Evolutionary conservation across 2,797 vertebrate species (phyloP).

Genomic region (Melanotaenia trifasciata): DNA sequence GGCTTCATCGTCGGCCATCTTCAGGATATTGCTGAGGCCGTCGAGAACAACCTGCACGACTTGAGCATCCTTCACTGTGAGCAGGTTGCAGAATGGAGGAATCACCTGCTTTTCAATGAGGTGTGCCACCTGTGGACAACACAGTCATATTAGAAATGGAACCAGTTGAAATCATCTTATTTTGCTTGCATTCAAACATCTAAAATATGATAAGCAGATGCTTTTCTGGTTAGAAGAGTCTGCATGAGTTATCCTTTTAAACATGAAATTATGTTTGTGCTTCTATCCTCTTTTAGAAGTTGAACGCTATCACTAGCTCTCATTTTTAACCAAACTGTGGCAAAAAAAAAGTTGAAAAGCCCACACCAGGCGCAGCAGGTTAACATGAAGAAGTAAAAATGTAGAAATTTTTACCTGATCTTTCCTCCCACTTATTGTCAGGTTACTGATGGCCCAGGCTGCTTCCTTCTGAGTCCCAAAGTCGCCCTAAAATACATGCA

Average conservation of each 20-base stretch:
- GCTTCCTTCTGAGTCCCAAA: constrained; percentile 99
- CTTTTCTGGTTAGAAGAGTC: not conserved
- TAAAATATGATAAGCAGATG: not conserved
- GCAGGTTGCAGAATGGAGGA: constrained; percentile 97
- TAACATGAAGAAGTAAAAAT: not conserved
- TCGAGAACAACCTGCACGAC: constrained; percentile 98
- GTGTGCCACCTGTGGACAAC: constrained; percentile 90
- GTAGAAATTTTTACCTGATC: constrained; percentile 87
- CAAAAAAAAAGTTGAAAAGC: not conserved
- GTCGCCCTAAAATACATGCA: constrained; percentile 86
- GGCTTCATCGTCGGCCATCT: constrained; percentile 98
- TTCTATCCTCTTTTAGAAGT: not conserved
- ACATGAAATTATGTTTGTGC: not conserved
- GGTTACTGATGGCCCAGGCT: constrained; percentile 99
- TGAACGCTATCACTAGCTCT: not conserved
- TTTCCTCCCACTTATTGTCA: constrained; percentile 99
- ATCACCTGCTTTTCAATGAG: constrained; percentile 98
- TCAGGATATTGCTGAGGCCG: constrained; percentile 99
- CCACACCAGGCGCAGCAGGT: not conserved
- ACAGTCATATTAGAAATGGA: not conserved
- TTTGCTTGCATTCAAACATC: not conserved
- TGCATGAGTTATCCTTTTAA: not conserved
- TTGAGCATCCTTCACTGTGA: constrained; percentile 97
- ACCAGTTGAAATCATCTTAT: not conserved
- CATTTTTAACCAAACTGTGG: not conserved